These are phyloP conservation scores for Bucorvus abyssinicus DNA, from an alignment of 2,797 vertebrate species.

Conservation along the genomic window DNA sequence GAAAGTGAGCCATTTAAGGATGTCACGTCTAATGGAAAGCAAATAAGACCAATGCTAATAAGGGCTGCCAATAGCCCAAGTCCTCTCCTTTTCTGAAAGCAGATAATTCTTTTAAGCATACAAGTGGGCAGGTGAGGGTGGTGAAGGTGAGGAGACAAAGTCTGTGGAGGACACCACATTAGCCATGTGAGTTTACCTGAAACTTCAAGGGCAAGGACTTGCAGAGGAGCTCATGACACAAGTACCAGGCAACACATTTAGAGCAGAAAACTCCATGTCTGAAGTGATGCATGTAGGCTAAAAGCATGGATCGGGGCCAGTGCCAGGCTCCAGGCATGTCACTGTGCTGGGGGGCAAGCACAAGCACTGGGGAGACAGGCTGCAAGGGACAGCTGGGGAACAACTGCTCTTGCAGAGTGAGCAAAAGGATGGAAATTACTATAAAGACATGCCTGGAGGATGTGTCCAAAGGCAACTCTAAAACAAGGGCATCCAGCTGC, in stretches of 20 bases:
- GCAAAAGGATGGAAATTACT: neutral
- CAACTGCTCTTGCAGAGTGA: neutral
- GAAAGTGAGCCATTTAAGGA: neutral
- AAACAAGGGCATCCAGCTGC: neutral
- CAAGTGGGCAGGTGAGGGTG: rapidly evolving
- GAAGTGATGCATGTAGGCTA: neutral
- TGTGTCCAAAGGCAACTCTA: neutral
- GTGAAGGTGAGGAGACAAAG: neutral
- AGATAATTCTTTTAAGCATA: neutral
- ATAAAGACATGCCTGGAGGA: neutral
- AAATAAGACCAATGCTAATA: neutral
- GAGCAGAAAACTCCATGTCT: neutral
- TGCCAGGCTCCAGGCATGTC: rapidly evolving
- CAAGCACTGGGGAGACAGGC: neutral
- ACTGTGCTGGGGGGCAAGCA: neutral
- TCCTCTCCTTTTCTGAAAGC: neutral
- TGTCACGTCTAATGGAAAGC: neutral
- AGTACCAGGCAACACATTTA: neutral
- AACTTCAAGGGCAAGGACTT: neutral
- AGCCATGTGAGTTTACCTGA: rapidly evolving
- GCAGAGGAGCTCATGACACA: neutral
- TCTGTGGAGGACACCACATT: neutral
- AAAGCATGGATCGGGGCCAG: rapidly evolving
- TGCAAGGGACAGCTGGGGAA: neutral
- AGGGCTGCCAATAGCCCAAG: neutral